phyloP scores from a whole-genome alignment of 2,888 invertebrate species.

The Artemia sp. region DNA sequence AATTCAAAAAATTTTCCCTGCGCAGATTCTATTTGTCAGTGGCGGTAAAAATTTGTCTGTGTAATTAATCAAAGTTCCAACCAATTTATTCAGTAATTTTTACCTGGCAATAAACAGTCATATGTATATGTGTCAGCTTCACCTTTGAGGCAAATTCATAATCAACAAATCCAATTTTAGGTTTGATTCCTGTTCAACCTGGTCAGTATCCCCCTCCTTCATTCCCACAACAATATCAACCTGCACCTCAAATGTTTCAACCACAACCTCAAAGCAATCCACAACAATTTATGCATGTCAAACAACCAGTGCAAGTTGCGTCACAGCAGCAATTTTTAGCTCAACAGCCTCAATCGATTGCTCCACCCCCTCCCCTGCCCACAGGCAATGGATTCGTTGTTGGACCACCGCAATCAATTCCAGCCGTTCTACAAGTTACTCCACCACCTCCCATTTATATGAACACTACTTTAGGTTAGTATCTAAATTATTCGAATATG shows the following conservation, averaged over 20 bases:
- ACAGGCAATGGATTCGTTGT: slow-evolving; percentile 23
- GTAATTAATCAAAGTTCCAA: no score
- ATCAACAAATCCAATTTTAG: slow-evolving; percentile 16
- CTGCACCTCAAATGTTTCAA: slow-evolving; percentile 16
- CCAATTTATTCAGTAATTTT: no score
- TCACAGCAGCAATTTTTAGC: slow-evolving; percentile 20
- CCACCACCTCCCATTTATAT: slow-evolving; percentile 13
- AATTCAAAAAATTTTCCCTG: no score
- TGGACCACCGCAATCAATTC: slow-evolving; percentile 21
- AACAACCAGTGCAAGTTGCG: slow-evolving; percentile 18
- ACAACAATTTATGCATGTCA: slow-evolving; percentile 19
- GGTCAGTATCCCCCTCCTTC: slow-evolving; percentile 15
- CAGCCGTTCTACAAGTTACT: slow-evolving; percentile 14
- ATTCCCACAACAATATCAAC: slow-evolving; percentile 11
- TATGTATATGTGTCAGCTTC: no score
- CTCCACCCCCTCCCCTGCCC: slow-evolving; percentile 27
- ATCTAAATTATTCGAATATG: no score
- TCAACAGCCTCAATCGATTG: slow-evolving; percentile 28
- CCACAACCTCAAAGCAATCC: slow-evolving; percentile 15
- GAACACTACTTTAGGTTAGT: not conserved
- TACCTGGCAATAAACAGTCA: no score
- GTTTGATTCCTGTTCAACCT: slow-evolving; percentile 17
- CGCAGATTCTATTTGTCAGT: no score
- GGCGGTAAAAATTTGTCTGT: no score
- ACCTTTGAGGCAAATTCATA: no score